Evolutionary conservation across 2,888 invertebrate species (phyloP), one percentile per base, ranked within the genome.

Genomic region (Drosophila barbarae): DNA sequence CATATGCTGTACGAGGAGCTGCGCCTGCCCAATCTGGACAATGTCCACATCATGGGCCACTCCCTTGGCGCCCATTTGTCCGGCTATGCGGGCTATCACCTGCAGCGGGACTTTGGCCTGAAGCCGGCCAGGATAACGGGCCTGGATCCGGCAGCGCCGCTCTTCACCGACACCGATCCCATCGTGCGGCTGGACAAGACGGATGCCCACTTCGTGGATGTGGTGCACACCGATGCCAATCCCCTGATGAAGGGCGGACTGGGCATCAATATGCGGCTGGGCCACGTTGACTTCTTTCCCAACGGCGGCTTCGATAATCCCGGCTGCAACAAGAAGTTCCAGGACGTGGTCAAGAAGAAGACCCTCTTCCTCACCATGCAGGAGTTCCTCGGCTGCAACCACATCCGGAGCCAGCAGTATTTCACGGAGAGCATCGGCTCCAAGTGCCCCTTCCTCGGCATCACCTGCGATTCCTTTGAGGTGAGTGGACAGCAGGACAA

Each of bases 141-240:
- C 0, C 87, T 98, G 78, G 98, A 98, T 90, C 97, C 98, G 0
- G 98, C 98, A 0, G 96, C 96, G 69, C 98, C 98, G 0, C 94
- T 96, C 87, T 98, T 97, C 90, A 93, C 93, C 64, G 93, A 95
- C 80, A 95, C 95, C 0, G 93, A 94, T 38, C 92, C 93, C 0
- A 91, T 94, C 63, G 96, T 98, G 1, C 93, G 97, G 0, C 90
- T 98, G 47, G 97, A 98, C 87, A 92, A 94, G 5, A 92, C 94
- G 0, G 98, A 98, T 85, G 98, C 98, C 0, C 91, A 92, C 67
- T 98, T 94, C 87, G 98, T 98, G 1, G 97, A 97, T 84, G 93
- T 96, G 18, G 94, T 98, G 72, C 98, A 98, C 88, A 96, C 96
- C 5, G 97, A 98, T 87, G 94, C 94, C 1, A 92, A 93, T 88